Percentiles rank a stretch among this genome's conserved stretches.
Conservation (phyloP, 2,888 invertebrate species). For the Eurois occulta region DNA sequence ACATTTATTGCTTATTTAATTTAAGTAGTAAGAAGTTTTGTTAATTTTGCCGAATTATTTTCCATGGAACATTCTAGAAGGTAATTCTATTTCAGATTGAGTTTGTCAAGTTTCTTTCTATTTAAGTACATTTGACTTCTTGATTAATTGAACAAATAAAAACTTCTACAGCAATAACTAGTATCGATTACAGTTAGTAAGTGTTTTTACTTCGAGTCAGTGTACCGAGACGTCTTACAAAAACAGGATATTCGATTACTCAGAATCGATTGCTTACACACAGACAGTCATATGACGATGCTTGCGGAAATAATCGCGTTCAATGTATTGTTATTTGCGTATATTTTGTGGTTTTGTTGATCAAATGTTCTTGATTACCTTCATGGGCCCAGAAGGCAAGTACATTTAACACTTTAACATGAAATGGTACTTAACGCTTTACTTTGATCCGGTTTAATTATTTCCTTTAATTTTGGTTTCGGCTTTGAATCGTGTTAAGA, state of each 20-base stretch:
- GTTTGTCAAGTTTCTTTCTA: background rate
- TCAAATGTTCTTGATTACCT: background rate
- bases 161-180: slow-evolving; percentile 6
- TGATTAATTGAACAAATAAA: background rate
- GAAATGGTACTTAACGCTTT: background rate
- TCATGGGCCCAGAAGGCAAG: background rate
- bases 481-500: background rate
- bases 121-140: background rate
- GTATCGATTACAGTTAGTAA: slow-evolving; percentile 33
- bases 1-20: slow-evolving; percentile 22
- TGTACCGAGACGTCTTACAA: slow-evolving; percentile 34
- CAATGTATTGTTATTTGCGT: background rate
- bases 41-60: slow-evolving; percentile 12
- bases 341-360: background rate
- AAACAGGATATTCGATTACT: slow-evolving; percentile 59
- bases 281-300: slow-evolving; percentile 16
- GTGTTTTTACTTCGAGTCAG: slow-evolving; percentile 32
- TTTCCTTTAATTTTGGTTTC: slow-evolving; percentile 12
- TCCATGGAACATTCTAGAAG: background rate
- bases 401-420: slow-evolving; percentile 2
- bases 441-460: background rate
- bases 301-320: slow-evolving; percentile 18
- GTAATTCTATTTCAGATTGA: background rate
- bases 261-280: slow-evolving; percentile 39
- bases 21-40: slow-evolving; percentile 5